phyloP scores from a whole-genome alignment of 2,888 invertebrate species.

The Toxonevra muliebris region DNA sequence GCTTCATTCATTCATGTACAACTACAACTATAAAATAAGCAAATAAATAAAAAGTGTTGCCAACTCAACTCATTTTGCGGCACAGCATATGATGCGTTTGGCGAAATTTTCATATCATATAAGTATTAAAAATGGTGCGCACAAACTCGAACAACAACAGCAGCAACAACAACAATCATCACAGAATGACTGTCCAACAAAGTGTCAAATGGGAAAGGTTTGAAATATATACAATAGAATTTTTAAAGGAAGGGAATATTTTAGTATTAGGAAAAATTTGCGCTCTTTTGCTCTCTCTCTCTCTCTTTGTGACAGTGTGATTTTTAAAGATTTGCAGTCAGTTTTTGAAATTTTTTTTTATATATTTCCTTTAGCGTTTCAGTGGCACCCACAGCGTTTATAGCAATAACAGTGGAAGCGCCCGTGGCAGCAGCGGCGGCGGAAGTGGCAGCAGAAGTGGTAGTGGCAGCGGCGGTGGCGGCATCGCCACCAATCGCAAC shows the following conservation, averaged over 20 bases:
- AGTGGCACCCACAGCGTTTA: conserved; percentile 44
- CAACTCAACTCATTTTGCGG: conserved; percentile 1
- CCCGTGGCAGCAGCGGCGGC: conserved; percentile 43
- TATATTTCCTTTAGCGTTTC: conserved; percentile 45
- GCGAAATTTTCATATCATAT: conserved; percentile 59
- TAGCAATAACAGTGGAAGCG: conserved; percentile 40
- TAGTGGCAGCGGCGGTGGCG: conserved; percentile 36
- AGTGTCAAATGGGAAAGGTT: conserved; percentile 41
- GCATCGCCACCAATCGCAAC: conserved; percentile 38
- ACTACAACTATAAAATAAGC: not conserved
- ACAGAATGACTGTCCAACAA: conserved; percentile 33
- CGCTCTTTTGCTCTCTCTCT: not conserved
- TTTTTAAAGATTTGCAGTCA: not conserved
- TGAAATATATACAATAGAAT: conserved; percentile 17
- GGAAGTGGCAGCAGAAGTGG: conserved; percentile 41
- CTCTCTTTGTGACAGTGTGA: conserved; percentile 8
- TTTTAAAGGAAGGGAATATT: not conserved
- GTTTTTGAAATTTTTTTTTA: not conserved
- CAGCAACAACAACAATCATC: conserved; percentile 32
- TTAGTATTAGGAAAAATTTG: not conserved
- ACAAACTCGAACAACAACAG: conserved; percentile 48
- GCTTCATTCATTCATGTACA: too few relatives aligned
- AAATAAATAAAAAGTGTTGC: conserved; percentile 14
- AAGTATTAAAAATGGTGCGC: conserved; percentile 55
- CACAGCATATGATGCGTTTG: conserved; percentile 56